phyloP scores from a whole-genome alignment of 2,888 invertebrate genomes.

The Mythimna ferrago region DNA sequence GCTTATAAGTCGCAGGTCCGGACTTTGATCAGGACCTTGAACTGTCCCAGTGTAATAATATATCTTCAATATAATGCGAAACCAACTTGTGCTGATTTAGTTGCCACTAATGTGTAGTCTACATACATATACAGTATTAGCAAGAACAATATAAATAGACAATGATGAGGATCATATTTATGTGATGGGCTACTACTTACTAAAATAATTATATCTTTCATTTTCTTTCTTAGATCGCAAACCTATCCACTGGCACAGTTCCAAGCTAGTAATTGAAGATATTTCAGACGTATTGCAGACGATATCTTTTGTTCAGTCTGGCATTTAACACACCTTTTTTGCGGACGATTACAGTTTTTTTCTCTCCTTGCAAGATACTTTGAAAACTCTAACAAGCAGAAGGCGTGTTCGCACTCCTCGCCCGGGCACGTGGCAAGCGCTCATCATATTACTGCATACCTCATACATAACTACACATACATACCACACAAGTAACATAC shows the following conservation, averaged over 20 bases:
- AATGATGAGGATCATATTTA: not conserved
- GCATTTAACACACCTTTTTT: slow-evolving; percentile 6
- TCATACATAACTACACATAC: too few species aligned
- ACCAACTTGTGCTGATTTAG: not conserved
- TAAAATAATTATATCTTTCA: not conserved
- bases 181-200: not conserved
- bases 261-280: slow-evolving; percentile 16
- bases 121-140: too few species aligned
- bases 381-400: slow-evolving; percentile 44
- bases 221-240: not conserved
- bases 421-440: slow-evolving; percentile 45
- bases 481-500: too few species aligned
- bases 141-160: not conserved
- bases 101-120: too few species aligned
- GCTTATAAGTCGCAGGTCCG: not conserved
- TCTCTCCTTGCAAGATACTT: slow-evolving; percentile 21
- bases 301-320: not conserved
- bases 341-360: not conserved
- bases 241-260: slow-evolving; percentile 1
- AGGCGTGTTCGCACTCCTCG: slow-evolving; percentile 43
- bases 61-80: not conserved
- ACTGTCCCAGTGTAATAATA: not conserved
- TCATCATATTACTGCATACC: too few species aligned
- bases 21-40: too few species aligned
- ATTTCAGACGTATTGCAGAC: not conserved